These are phyloP conservation scores for Tiliqua scincoides DNA, from an alignment of 2,113 vertebrate species.

Conservation along the genomic window DNA sequence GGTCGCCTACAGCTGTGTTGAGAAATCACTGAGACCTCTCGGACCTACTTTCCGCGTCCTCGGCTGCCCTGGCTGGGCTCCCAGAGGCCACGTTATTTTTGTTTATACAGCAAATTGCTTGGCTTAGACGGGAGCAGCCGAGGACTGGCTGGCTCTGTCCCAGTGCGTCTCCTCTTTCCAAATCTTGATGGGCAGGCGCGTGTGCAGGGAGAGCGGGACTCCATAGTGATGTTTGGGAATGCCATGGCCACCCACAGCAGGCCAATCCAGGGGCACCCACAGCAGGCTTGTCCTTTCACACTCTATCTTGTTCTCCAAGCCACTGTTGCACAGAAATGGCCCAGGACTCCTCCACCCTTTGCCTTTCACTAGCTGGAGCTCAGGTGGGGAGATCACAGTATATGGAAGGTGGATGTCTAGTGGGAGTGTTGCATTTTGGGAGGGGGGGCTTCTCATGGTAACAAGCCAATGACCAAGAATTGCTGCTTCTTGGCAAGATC, in stretches of 20 bases:
- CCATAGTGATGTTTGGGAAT: neutral
- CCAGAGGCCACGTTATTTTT: slow-evolving; percentile 5
- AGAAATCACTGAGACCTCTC: neutral
- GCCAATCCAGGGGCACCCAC: too few species aligned
- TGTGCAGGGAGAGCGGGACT: neutral
- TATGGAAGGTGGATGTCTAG: too few species aligned
- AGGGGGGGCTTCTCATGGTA: too few species aligned
- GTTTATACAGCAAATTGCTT: neutral
- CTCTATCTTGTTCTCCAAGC: too few species aligned
- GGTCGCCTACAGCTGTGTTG: neutral
- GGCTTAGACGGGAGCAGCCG: neutral
- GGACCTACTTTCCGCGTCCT: slow-evolving; percentile 12
- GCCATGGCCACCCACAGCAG: neutral
- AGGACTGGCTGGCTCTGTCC: neutral
- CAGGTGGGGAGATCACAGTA: too few species aligned
- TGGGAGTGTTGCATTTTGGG: too few species aligned
- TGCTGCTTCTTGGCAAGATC: too few species aligned
- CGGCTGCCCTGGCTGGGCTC: slow-evolving; percentile 1
- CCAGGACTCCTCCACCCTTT: too few species aligned
- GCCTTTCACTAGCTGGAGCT: too few species aligned
- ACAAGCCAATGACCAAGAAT: too few species aligned
- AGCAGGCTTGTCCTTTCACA: too few species aligned
- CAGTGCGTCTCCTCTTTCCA: neutral
- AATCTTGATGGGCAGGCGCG: neutral
- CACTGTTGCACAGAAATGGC: too few species aligned